Evolutionary conservation across 1,140 invertebrate genomes (phyloP).

Genomic region (Anagrus nilaparvatae): DNA sequence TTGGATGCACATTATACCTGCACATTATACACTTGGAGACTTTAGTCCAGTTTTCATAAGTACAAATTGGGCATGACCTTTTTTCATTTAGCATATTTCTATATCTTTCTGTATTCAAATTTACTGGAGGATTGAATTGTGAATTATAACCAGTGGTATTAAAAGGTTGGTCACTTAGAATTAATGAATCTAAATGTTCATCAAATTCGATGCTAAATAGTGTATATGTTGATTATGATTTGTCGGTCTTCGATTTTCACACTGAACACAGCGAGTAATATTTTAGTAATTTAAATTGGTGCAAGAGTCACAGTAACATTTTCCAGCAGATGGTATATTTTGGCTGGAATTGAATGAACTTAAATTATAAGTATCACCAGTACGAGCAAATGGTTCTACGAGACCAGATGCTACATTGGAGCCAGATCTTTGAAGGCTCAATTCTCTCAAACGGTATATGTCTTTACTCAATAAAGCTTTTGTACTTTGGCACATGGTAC

Average conservation of each 20-base stretch:
- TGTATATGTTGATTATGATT: conserved; percentile 33
- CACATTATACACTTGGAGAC: conserved; percentile 85
- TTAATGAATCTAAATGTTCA: conserved; percentile 53
- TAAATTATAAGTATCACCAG: conserved; percentile 31
- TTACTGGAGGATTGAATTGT: conserved; percentile 25
- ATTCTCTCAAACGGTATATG: too few relatives aligned
- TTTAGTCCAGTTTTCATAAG: conserved; percentile 92
- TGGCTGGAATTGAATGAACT: conserved; percentile 36
- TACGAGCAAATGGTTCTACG: conserved; percentile 57
- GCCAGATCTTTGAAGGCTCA: too few relatives aligned
- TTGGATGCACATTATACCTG: conserved; percentile 40
- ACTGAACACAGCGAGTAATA: too few relatives aligned
- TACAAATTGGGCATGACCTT: conserved; percentile 65
- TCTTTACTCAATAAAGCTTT: conserved; percentile 71
- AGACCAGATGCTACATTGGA: too few relatives aligned
- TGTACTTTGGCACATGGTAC: conserved; percentile 78
- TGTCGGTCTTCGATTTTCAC: too few relatives aligned
- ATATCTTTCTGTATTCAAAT: too few relatives aligned
- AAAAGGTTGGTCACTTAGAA: conserved; percentile 31
- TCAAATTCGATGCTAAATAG: conserved; percentile 45
- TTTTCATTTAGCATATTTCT: conserved; percentile 36
- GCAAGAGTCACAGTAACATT: conserved; percentile 70
- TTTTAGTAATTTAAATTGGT: conserved; percentile 72
- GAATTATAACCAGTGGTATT: conserved; percentile 31
- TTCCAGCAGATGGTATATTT: conserved; percentile 41